These are phyloP conservation scores for Festucalex cinctus DNA, from an alignment of 2,113 vertebrate genomes.

Conservation along the genomic window DNA sequence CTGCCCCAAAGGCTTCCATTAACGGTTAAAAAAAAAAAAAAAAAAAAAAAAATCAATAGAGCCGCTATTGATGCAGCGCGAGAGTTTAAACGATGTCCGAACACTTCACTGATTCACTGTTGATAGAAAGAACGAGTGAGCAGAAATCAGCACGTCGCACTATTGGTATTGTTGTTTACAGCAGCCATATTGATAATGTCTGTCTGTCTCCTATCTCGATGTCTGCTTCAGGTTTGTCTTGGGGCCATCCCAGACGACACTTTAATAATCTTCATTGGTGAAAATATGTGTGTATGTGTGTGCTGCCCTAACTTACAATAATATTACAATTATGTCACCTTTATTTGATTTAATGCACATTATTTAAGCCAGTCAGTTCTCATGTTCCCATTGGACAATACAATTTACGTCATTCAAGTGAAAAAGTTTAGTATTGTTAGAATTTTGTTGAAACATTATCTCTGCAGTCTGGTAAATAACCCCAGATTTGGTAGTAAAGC, in stretches of 20 bases:
- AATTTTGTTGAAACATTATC: background rate
- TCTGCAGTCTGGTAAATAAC: background rate
- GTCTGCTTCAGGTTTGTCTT: slow-evolving; percentile 26
- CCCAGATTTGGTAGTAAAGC: background rate
- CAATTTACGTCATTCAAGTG: background rate
- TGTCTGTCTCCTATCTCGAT: too few species aligned
- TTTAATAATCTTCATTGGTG: slow-evolving; percentile 12
- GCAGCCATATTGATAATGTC: slow-evolving; percentile 37
- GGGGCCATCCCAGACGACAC: slow-evolving; percentile 12
- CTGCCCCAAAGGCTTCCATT: slow-evolving; percentile 75
- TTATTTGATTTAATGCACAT: slow-evolving; percentile 20
- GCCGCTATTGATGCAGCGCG: slow-evolving; percentile 59
- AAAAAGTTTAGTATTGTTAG: background rate
- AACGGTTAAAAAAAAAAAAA: slow-evolving; percentile 67
- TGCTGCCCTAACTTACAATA: background rate
- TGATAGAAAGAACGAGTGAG: slow-evolving; percentile 47
- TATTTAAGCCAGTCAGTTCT: slow-evolving; percentile 1
- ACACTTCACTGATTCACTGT: slow-evolving; percentile 55
- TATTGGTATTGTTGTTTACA: slow-evolving; percentile 41
- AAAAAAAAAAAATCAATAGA: slow-evolving; percentile 62
- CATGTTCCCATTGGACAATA: background rate
- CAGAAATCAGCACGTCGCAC: slow-evolving; percentile 28
- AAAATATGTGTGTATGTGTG: background rate
- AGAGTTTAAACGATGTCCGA: slow-evolving; percentile 68
- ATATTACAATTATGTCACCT: slow-evolving; percentile 22